A percentile compares a stretch with the other conserved stretches of the same genome.
These are phyloP conservation scores for Phragmatobia fuliginosa DNA, from an alignment of 2,888 invertebrate species.

Conservation along the genomic window DNA sequence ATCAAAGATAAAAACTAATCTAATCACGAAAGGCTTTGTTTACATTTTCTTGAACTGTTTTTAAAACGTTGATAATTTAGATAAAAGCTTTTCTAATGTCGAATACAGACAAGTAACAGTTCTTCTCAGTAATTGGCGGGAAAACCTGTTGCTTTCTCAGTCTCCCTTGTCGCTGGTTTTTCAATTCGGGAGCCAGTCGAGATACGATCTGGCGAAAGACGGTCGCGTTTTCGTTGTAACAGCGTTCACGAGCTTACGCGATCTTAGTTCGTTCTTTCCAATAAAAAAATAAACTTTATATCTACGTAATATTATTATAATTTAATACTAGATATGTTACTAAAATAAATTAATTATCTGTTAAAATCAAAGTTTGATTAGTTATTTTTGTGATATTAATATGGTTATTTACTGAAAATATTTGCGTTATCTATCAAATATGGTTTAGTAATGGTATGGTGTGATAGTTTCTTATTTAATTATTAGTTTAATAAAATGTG, in stretches of 20 bases:
- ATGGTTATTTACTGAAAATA: no score
- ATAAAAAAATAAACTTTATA: not conserved
- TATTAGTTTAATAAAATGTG: not conserved
- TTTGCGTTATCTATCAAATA: not conserved
- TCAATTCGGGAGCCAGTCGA: conserved; percentile 15
- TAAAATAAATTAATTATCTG: not conserved
- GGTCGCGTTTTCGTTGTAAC: conserved; percentile 11
- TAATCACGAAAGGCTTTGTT: not conserved
- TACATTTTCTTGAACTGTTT: not conserved
- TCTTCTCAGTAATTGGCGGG: conserved; percentile 7
- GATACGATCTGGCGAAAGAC: conserved; percentile 6
- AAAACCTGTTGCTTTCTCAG: conserved; percentile 23
- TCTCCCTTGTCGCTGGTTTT: not conserved
- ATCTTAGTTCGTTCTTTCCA: conserved; percentile 10
- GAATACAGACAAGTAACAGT: not conserved
- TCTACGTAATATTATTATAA: not conserved
- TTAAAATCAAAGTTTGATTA: not conserved
- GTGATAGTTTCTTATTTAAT: not conserved
- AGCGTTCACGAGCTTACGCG: conserved; percentile 8
- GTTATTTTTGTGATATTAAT: not conserved
- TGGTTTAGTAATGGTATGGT: no score
- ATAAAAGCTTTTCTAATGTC: not conserved
- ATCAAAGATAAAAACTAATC: not conserved
- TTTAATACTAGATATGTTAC: not conserved
- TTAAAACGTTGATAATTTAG: not conserved